Percentiles rank a stretch among this genome's conserved stretches.
These are phyloP conservation scores for Tethya wilhelma DNA, from an alignment of 37 sponge, comb jelly and placozoan species.

Conservation along the genomic window DNA sequence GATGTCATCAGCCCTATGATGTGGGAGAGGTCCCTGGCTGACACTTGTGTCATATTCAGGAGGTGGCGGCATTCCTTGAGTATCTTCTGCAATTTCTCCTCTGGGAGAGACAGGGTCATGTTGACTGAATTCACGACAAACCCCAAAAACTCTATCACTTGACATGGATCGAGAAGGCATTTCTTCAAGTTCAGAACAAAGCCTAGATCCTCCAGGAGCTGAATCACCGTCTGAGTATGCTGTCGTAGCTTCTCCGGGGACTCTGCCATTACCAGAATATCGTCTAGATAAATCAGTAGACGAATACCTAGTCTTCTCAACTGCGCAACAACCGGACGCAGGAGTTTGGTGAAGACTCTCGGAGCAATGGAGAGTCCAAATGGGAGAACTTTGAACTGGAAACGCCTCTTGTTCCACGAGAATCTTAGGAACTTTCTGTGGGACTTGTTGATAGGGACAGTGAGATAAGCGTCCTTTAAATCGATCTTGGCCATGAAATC, in stretches of 20 bases:
- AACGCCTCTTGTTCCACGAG: neutral
- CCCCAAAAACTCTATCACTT: conserved; percentile 47
- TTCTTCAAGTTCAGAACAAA: conserved; percentile 33
- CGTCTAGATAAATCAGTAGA: conserved; percentile 47
- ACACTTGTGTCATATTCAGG: neutral
- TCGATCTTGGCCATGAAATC: conserved; percentile 30
- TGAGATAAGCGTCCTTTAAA: no score
- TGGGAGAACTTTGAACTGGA: conserved; percentile 37
- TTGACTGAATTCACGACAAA: conserved; percentile 15
- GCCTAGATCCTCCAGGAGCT: conserved; percentile 12
- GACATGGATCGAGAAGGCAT: conserved; percentile 1
- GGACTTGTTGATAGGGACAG: conserved; percentile 2
- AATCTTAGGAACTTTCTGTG: conserved; percentile 10
- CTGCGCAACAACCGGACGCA: conserved; percentile 7
- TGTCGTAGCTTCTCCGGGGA: neutral
- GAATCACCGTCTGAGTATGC: neutral
- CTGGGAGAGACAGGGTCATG: conserved; percentile 23
- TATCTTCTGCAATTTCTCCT: neutral
- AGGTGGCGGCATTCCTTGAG: neutral
- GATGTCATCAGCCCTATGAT: neutral
- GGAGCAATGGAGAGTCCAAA: conserved; percentile 51
- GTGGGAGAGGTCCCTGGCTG: conserved; percentile 3
- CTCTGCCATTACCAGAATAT: conserved; percentile 37
- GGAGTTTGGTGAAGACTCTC: conserved; percentile 43
- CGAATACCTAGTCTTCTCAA: no score